Evolutionary conservation across 2,888 invertebrate species (phyloP).

Genomic region (Tetrapedia diversipes): DNA sequence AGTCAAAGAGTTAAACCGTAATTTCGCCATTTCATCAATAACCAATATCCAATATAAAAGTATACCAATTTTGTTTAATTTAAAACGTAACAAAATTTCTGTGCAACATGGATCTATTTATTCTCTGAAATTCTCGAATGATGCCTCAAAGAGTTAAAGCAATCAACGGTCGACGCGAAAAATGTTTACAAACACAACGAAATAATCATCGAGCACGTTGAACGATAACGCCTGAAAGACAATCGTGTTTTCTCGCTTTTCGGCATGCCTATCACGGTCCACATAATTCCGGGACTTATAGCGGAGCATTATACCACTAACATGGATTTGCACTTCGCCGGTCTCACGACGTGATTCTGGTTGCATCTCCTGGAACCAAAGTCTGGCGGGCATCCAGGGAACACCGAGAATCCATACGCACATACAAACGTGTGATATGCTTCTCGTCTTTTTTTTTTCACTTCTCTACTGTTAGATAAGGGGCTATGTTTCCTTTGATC

Average conservation of each 20-base stretch:
- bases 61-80: no score
- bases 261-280: constrained; percentile 72
- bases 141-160: background rate
- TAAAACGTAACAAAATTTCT: no score
- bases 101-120: no score
- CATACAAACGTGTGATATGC: constrained; percentile 13
- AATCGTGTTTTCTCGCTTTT: constrained; percentile 50
- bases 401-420: constrained; percentile 49
- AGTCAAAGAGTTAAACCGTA: no score
- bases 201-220: constrained; percentile 24
- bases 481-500: no score
- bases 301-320: constrained; percentile 67
- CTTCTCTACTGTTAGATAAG: background rate
- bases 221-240: constrained; percentile 28
- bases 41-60: no score
- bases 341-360: constrained; percentile 65
- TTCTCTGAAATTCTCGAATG: no score
- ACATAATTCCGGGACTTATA: constrained; percentile 70
- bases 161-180: constrained; percentile 1
- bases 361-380: constrained; percentile 49
- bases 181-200: constrained; percentile 22
- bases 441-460: background rate
- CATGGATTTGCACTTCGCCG: constrained; percentile 77
- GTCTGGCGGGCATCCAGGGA: constrained; percentile 47
- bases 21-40: no score